Evolutionary conservation across 2,888 invertebrate genomes (phyloP).

Genomic region (Brassicogethes aeneus): DNA sequence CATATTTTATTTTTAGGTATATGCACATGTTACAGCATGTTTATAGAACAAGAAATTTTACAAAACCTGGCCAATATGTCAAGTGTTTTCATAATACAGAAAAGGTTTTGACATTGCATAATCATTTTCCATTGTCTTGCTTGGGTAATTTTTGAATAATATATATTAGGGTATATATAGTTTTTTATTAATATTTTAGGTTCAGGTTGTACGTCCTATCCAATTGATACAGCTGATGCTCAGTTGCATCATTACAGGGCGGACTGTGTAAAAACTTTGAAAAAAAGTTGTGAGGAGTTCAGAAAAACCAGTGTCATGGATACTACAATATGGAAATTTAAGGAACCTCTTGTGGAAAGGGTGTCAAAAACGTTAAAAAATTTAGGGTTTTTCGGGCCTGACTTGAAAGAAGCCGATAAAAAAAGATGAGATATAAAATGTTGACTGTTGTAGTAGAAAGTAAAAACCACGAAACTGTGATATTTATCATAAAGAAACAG

Average conservation of each 20-base stretch:
- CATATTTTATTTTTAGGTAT: constrained; percentile 56
- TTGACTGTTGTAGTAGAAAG: no score
- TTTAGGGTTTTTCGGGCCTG: constrained; percentile 62
- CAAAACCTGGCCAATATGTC: constrained; percentile 86
- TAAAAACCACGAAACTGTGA: no score
- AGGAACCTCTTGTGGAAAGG: constrained; percentile 61
- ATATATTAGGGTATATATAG: no score
- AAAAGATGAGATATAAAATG: no score
- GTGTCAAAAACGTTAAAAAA: constrained; percentile 61
- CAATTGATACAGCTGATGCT: constrained; percentile 73
- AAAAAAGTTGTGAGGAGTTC: constrained; percentile 76
- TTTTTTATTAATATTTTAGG: background rate
- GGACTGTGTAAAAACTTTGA: constrained; percentile 81
- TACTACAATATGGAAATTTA: constrained; percentile 81
- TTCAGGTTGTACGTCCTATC: constrained; percentile 64
- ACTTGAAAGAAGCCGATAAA: constrained; percentile 7
- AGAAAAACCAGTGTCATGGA: constrained; percentile 75
- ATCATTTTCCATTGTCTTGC: constrained; percentile 87
- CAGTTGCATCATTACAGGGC: constrained; percentile 91
- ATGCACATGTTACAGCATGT: constrained; percentile 94
- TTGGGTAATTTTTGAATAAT: constrained; percentile 60
- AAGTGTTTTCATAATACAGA: constrained; percentile 92
- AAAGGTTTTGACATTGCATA: constrained; percentile 80
- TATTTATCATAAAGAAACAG: no score
- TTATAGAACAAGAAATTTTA: constrained; percentile 81